Conservation (phyloP, 2,888 invertebrate genomes). For the Xylocampa areola region DNA sequence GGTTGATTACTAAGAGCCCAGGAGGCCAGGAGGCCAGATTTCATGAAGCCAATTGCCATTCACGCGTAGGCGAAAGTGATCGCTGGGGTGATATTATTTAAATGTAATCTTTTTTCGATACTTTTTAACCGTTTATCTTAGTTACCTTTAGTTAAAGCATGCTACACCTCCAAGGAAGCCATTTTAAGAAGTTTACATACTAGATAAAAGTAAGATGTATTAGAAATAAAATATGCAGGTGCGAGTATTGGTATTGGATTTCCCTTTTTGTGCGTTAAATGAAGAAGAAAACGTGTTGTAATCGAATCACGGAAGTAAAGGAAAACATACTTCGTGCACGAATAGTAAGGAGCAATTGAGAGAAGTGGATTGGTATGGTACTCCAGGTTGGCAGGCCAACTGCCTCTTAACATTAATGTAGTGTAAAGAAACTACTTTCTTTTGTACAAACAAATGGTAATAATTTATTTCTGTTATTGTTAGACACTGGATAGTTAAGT, state of each 20-base stretch:
- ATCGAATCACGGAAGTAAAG: conserved; percentile 52
- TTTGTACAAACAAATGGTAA: background rate
- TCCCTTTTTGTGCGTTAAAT: conserved; percentile 42
- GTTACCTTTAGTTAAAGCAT: conserved; percentile 60
- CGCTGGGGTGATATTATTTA: conserved; percentile 89
- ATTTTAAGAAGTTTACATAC: conserved; percentile 12
- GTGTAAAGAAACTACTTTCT: conserved; percentile 22
- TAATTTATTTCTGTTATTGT: background rate
- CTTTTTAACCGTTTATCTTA: conserved; percentile 77
- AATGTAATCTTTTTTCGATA: conserved; percentile 89
- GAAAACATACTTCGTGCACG: conserved; percentile 46
- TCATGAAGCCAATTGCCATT: conserved; percentile 85
- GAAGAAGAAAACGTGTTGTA: conserved; percentile 51
- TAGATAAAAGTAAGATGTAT: conserved; percentile 26
- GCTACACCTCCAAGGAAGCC: conserved; percentile 19
- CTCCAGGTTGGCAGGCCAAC: conserved; percentile 30
- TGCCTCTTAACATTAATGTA: conserved; percentile 35
- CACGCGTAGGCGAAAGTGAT: conserved; percentile 85
- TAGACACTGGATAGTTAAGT: background rate
- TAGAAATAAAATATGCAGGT: conserved; percentile 11
- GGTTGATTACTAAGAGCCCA: conserved; percentile 87
- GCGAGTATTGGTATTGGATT: conserved; percentile 19
- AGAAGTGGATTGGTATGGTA: conserved; percentile 48
- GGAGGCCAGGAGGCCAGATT: conserved; percentile 87
- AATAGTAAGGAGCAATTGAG: conserved; percentile 52